Base-by-base conservation (phyloP, 2,797 vertebrate species). In the Pseudochaenichthys georgianus region DNA sequence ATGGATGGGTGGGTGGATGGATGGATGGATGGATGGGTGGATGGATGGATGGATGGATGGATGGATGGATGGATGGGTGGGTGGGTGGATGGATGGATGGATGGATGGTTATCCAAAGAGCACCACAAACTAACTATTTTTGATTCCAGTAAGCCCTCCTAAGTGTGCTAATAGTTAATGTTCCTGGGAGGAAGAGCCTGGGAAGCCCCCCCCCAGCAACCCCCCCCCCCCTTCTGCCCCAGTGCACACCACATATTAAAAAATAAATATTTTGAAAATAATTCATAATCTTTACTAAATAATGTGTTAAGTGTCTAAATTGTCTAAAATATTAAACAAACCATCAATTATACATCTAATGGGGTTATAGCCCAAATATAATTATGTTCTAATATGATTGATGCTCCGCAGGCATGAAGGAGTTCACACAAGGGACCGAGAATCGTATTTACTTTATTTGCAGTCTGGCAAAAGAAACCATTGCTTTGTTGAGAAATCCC, bases 401-500 rank as follows among this genome's bases (percentile, higher is more conserved):
- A 73, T 73, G 73, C 67, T 63, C 31, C 62, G 15, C 21, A 70
- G 50, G 43, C 78, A 75, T 62, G 69, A 71, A 28, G 60, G 70
- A 55, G 72, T 57, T 6, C 64, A 47, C 69, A 38, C 13, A 21
- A 80, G 70, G 48, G 64, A 80, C 42, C 58, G 13, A 4, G 78
- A 84, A 64, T 62, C 58, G 78, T 89, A 80, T 86, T 86, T 82
- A 88, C 72, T 77, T 73, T 75, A 45, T 83, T 76, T 70, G 64
- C 51, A 51, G 72, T 63, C 70, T 58, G 78, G 70, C 58, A 61
- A 85, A 77, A 73, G 50, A 54, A 83, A 63, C 66, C n/a, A 46
- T 42, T 38, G 38, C 69, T 81, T 86, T 57, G 79, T 73, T 80
- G 87, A 92, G 87, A 86, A 87, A 88, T 82, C 63, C 67, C 64